Evolutionary conservation across 64 coral and sea anemone genomes (phyloP), one percentile per base, ranked within the genome.

Genomic region (Stylophora pistillata): DNA sequence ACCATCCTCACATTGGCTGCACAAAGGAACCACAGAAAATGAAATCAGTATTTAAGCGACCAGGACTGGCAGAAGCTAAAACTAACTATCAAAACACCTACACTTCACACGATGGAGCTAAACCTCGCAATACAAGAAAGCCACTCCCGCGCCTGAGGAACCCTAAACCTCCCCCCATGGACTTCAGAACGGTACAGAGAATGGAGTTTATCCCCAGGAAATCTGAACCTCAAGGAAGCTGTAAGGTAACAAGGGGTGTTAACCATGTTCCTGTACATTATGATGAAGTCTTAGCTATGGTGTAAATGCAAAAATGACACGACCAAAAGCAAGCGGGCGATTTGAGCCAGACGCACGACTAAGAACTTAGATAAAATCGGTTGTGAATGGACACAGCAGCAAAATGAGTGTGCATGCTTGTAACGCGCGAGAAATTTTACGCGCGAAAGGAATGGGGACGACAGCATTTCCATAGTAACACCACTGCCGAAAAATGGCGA

Each of bases 111-210:
- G 55, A 87, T 5, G 21, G 72, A 29, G 47, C 82, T n/a, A 82
- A 86, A 11, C 85, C 85, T 4, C 78, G 95, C 16, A 87, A 88
- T 15, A 73, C 91, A 5, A 88, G 89, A 52, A 94, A 91, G 70
- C 95, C 95, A 0, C 86, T 98, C 17, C 95, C 95, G 4, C 91
- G 88, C 74, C 86, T 98, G 27, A 85, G 95, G 31, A 98, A 98
- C 29, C 95, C 95, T 1, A 78, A 98, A 28, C 92, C 95, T 62
- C 95, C 95, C 3, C 95, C 95, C 5, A 98, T 98, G 95, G 95
- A 98, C 55, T 98, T 98, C 78, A 85, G 95, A 53, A 98, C 95
- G 1, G 93, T 88, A 4, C 92, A 94, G 74, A 85, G 93, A 52
- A 78, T 74, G 73, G 89, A 98, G 18, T 98, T 86, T 21, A 89